Percentiles rank a stretch among this genome's conserved stretches.
These are phyloP conservation scores for Drepana falcataria DNA, from an alignment of 2,888 invertebrate genomes.

Conservation along the genomic window DNA sequence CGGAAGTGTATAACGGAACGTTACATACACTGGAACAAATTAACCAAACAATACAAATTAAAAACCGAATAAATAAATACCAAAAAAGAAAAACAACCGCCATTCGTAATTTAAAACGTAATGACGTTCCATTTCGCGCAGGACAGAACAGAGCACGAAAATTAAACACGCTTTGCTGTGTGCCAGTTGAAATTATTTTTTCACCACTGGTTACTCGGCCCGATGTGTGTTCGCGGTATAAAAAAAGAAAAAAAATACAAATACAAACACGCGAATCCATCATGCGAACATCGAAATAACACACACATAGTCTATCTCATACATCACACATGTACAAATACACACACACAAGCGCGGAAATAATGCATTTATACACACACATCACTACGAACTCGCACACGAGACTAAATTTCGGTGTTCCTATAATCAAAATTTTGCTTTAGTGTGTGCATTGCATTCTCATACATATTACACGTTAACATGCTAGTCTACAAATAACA, in stretches of 20 bases:
- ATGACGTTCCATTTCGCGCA: constrained; percentile 74
- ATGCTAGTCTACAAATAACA: constrained; percentile 60
- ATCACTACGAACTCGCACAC: constrained; percentile 35
- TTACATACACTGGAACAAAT: constrained; percentile 26
- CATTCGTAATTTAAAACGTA: constrained; percentile 76
- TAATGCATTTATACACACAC: constrained; percentile 57
- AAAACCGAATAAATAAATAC: constrained; percentile 53
- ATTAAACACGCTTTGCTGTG: constrained; percentile 74
- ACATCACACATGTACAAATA: constrained; percentile 38
- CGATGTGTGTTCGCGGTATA: constrained; percentile 52
- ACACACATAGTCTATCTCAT: constrained; percentile 38
- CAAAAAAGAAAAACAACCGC: constrained; percentile 52
- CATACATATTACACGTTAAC: constrained; percentile 55
- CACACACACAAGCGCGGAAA: constrained; percentile 48
- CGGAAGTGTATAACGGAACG: constrained; percentile 5
- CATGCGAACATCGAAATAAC: constrained; percentile 64
- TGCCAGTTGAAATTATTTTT: constrained; percentile 78
- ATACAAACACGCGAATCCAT: constrained; percentile 72
- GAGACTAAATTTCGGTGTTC: constrained; percentile 68
- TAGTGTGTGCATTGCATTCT: constrained; percentile 53
- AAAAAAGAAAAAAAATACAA: constrained; percentile 68
- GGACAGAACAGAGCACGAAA: constrained; percentile 70
- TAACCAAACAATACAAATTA: constrained; percentile 64
- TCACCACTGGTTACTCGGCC: constrained; percentile 55
- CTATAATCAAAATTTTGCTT: constrained; percentile 63